phyloP scores from a whole-genome alignment of 2,113 vertebrate species.

The Cyanistes caeruleus region DNA sequence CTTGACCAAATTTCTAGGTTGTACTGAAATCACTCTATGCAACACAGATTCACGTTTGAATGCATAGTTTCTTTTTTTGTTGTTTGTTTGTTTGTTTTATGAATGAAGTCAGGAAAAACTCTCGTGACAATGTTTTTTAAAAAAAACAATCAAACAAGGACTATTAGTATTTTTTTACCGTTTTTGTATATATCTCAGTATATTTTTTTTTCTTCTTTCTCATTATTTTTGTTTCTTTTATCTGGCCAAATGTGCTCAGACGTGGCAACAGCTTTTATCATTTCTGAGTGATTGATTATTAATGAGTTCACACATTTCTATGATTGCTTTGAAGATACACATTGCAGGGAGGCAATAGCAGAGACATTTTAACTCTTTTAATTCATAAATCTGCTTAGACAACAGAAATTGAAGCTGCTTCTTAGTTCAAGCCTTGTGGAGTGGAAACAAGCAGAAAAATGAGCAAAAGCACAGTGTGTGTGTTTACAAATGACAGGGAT shows the following conservation, averaged over 20 bases:
- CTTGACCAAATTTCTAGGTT: constrained; percentile 80
- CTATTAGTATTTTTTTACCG: constrained; percentile 75
- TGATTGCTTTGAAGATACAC: constrained; percentile 36
- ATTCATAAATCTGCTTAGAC: constrained; percentile 43
- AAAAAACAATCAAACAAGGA: constrained; percentile 67
- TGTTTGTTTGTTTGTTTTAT: constrained; percentile 44
- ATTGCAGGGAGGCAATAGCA: constrained; percentile 56
- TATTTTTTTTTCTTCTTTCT: constrained; percentile 58
- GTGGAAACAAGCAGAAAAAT: constrained; percentile 61
- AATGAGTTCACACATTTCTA: constrained; percentile 76
- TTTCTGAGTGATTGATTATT: constrained; percentile 57
- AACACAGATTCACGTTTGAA: constrained; percentile 84
- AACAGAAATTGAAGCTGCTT: constrained; percentile 52
- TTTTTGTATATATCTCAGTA: constrained; percentile 81
- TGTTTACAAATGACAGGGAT: constrained; percentile 71
- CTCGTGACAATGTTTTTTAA: constrained; percentile 70
- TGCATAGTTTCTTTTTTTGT: constrained; percentile 71
- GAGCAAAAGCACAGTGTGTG: constrained; percentile 79
- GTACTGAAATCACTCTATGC: constrained; percentile 94
- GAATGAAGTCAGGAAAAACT: constrained; percentile 70
- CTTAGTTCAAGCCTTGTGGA: constrained; percentile 57
- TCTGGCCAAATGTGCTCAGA: constrained; percentile 71
- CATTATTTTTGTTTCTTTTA: constrained; percentile 75
- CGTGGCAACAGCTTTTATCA: constrained; percentile 50
- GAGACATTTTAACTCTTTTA: constrained; percentile 48